phyloP scores from a whole-genome alignment of 1,140 invertebrate species.

The Papilio polyxenes region DNA sequence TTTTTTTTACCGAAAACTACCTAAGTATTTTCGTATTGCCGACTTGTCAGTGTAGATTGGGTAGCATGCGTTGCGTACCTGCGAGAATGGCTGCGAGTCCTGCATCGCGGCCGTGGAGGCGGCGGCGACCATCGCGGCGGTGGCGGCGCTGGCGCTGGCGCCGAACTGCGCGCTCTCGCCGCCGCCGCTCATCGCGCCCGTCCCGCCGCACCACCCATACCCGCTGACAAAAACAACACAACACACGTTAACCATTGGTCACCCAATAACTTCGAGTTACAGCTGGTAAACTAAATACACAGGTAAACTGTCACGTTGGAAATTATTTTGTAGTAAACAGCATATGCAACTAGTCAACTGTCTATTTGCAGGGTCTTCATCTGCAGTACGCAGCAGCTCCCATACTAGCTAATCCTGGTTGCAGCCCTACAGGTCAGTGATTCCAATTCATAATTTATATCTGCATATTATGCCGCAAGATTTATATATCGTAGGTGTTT shows the following conservation, averaged over 20 bases:
- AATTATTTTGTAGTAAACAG: too few relatives aligned
- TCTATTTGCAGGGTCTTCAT: too few relatives aligned
- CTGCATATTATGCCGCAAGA: too few relatives aligned
- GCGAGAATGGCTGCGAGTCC: slow-evolving; percentile 80
- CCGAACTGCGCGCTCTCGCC: slow-evolving; percentile 79
- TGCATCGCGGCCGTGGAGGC: slow-evolving; percentile 79
- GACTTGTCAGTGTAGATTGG: too few relatives aligned
- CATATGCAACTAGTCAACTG: too few relatives aligned
- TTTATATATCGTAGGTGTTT: too few relatives aligned
- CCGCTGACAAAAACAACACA: slow-evolving; percentile 61
- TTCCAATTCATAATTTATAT: too few relatives aligned
- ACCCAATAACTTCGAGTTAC: not conserved
- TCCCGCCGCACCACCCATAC: slow-evolving; percentile 79
- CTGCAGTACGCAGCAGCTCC: too few relatives aligned
- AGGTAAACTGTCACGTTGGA: too few relatives aligned
- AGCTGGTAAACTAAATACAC: not conserved
- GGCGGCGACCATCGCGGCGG: slow-evolving; percentile 79
- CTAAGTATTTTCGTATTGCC: not conserved
- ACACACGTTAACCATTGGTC: not conserved
- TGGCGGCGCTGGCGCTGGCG: slow-evolving; percentile 78
- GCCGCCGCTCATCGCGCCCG: slow-evolving; percentile 81
- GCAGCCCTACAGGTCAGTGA: too few relatives aligned
- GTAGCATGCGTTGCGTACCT: slow-evolving; percentile 57
- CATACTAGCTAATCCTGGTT: too few relatives aligned
- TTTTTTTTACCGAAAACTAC: not conserved